Base-by-base conservation (phyloP, 1,140 invertebrate genomes). In the Drosophila triauraria region DNA sequence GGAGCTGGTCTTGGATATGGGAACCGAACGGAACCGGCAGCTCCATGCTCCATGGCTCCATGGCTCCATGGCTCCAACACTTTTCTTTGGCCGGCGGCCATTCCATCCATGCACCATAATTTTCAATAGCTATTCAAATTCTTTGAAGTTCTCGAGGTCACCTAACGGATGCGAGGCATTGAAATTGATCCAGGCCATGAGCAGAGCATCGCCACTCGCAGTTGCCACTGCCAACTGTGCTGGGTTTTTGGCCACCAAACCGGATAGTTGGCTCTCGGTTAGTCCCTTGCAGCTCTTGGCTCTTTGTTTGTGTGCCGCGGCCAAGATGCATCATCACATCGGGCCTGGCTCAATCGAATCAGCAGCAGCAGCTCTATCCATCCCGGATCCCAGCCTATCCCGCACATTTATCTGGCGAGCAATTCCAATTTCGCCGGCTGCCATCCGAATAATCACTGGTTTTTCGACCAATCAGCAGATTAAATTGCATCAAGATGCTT, bases 91-190 rank as follows among this genome's bases (percentile, higher is more conserved):
- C 80, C 80, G 75, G 59, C 46, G 70, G 79, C 80, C 63, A 82
- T 82, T 48, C 27, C 77, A 59, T 74, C 60, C 78, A 80, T 80
- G 75, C 77, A 82, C 80, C 75, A 82, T 82, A 82, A 82, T 82
- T 82, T 82, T 82, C 80, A 82, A 82, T 82, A 82, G 80, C 80
- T 82, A 82, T 82, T 78, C 80, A 81, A 80, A 82, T 78, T 82
- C 75, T 82, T 67, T 78, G 58, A 78, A 77, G 80, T 82, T 82
- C 80, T 82, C 57, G 80, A 82, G 80, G 80, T 82, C 80, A 82
- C 68, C 70, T 82, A 82, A 82, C 80, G 80, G 80, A 78, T 67
- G 69, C 69, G 75, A 78, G 75, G 80, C 79, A 82, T 82, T 82
- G 80, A 82, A 82, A 82, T 82, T 82, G 80, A 82, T 82, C 80